These are phyloP conservation scores for Drosophila pallidifrons DNA, from an alignment of 1,140 invertebrate species.

Conservation along the genomic window DNA sequence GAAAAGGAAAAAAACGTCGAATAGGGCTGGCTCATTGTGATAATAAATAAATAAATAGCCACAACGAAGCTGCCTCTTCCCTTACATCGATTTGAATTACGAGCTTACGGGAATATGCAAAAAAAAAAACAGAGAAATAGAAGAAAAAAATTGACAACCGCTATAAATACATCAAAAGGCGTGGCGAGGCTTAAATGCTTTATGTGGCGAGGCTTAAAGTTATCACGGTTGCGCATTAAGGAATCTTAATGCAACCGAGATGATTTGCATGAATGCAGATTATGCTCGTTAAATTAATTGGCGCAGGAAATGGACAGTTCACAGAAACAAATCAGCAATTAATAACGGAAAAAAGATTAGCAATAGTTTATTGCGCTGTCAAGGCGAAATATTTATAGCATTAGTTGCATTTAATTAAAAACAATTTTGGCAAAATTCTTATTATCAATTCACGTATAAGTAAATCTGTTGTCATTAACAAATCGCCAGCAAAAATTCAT, in stretches of 20 bases:
- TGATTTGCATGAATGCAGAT: constrained; percentile 44
- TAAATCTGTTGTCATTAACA: constrained; percentile 19
- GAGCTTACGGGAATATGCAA: constrained; percentile 58
- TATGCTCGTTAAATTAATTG: constrained; percentile 26
- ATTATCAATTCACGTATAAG: constrained; percentile 5
- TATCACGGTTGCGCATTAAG: constrained; percentile 59
- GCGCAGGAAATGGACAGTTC: constrained; percentile 37
- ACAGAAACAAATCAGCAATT: constrained; percentile 19
- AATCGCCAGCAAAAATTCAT: constrained; percentile 34
- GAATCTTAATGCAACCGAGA: constrained; percentile 38
- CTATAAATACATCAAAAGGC: constrained; percentile 70
- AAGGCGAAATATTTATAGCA: background rate
- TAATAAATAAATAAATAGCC: constrained; percentile 80
- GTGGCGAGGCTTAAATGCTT: constrained; percentile 66
- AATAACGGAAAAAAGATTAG: background rate
- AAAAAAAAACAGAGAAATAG: constrained; percentile 12
- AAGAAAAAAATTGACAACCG: constrained; percentile 43
- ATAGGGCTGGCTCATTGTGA: constrained; percentile 78
- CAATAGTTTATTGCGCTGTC: background rate
- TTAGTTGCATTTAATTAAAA: too few relatives aligned
- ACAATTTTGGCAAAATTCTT: constrained; percentile 7
- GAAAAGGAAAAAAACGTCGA: constrained; percentile 3
- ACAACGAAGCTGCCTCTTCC: constrained; percentile 50
- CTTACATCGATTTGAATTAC: constrained; percentile 65
- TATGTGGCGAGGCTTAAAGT: constrained; percentile 65